These are phyloP conservation scores for Artibeus jamaicensis DNA, from an alignment of 2,797 vertebrate genomes.

Conservation along the genomic window DNA sequence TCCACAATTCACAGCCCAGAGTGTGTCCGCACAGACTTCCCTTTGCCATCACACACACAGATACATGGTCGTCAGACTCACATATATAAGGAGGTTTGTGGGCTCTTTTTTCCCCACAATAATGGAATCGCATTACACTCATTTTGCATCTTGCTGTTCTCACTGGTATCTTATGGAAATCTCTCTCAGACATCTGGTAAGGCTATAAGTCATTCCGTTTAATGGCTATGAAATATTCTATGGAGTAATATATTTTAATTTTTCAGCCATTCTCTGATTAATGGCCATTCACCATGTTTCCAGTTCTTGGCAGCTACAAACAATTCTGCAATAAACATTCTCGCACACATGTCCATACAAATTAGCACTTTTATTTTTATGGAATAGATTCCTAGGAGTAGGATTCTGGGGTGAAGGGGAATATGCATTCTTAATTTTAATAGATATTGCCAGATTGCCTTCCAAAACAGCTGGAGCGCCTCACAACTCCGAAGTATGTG, in stretches of 20 bases:
- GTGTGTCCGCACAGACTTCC: background rate
- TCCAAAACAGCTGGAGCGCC: background rate
- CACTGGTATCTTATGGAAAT: background rate
- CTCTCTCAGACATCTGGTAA: conserved; percentile 63
- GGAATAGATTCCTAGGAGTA: conserved; percentile 44
- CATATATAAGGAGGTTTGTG: background rate
- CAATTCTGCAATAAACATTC: conserved; percentile 39
- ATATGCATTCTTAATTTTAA: conserved; percentile 54
- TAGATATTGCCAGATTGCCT: conserved; percentile 39
- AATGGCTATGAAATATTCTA: conserved; percentile 50
- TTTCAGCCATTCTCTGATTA: conserved; percentile 68
- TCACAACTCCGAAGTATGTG: background rate
- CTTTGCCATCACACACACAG: background rate
- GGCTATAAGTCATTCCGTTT: conserved; percentile 52
- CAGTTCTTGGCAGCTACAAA: conserved; percentile 57
- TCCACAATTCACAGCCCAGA: background rate
- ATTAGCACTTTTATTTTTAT: conserved; percentile 63
- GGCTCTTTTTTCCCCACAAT: background rate
- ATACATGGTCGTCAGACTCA: background rate
- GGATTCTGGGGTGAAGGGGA: conserved; percentile 30
- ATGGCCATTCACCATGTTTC: conserved; percentile 43
- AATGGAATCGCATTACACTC: background rate
- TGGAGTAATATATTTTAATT: conserved; percentile 65
- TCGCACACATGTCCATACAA: conserved; percentile 44
- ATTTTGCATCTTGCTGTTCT: conserved; percentile 30